Percentiles rank a stretch among this genome's conserved stretches.
phyloP scores from a whole-genome alignment of 2,888 invertebrate genomes.

The Ctena decussata region DNA sequence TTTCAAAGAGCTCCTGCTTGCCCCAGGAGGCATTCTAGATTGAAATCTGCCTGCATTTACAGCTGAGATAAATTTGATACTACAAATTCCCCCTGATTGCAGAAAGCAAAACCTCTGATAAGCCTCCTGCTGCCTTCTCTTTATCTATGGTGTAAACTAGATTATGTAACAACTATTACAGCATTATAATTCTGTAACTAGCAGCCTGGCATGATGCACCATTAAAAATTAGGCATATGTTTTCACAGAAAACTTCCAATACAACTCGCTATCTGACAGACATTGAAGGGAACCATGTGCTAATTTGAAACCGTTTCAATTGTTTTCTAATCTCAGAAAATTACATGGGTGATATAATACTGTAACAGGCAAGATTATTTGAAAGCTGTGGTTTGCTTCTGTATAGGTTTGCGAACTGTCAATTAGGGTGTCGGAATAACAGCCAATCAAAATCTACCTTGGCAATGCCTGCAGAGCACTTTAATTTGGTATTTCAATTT shows the following conservation, averaged over 20 bases:
- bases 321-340: background rate
- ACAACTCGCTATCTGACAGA: background rate
- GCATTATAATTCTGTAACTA: background rate
- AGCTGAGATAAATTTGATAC: background rate
- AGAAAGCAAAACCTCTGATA: background rate
- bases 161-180: background rate
- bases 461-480: too few relatives aligned
- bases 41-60: background rate
- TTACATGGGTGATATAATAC: background rate
- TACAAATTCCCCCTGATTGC: background rate
- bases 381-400: too few relatives aligned
- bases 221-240: background rate
- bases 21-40: too few relatives aligned
- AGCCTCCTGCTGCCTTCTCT: background rate
- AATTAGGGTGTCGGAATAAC: too few relatives aligned
- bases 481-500: too few relatives aligned
- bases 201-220: background rate
- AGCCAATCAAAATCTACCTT: too few relatives aligned
- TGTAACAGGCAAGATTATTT: too few relatives aligned
- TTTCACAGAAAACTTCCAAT: background rate
- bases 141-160: background rate
- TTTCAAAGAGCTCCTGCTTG: too few relatives aligned
- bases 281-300: constrained; percentile 3
- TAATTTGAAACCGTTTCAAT: background rate
- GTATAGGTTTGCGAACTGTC: too few relatives aligned